These are phyloP conservation scores for Coelogynopora nodosa DNA, from an alignment of 2,888 invertebrate genomes.

Conservation along the genomic window DNA sequence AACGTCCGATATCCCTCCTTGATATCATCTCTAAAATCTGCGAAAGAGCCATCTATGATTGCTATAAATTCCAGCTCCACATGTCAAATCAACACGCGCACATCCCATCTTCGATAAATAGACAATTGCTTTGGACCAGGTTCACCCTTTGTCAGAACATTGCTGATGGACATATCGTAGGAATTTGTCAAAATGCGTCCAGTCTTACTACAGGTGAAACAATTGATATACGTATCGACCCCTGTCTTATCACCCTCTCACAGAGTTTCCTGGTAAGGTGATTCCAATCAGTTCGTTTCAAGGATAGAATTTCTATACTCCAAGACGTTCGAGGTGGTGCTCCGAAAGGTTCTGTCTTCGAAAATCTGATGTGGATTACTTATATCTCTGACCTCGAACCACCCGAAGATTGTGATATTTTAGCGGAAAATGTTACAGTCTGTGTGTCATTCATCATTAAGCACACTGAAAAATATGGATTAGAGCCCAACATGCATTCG, in stretches of 20 bases:
- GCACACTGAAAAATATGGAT: background rate
- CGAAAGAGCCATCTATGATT: background rate
- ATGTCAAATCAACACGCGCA: background rate
- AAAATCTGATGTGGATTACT: background rate
- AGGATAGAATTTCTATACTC: background rate
- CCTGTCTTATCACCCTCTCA: constrained; percentile 7
- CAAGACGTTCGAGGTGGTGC: background rate
- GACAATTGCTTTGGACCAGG: background rate
- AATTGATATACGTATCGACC: background rate
- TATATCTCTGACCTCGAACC: constrained; percentile 33
- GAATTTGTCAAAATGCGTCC: constrained; percentile 26
- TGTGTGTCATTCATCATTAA: background rate
- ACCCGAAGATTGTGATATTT: constrained; percentile 1
- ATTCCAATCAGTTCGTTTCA: constrained; percentile 26
- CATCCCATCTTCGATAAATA: constrained; percentile 31
- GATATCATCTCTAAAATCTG: background rate
- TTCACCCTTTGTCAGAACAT: background rate
- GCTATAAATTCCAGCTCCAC: background rate
- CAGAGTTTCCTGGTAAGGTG: constrained; percentile 20
- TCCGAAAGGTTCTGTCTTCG: constrained; percentile 1
- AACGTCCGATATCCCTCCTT: background rate
- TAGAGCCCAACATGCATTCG: constrained; percentile 11
- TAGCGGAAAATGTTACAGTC: constrained; percentile 10
- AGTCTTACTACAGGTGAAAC: background rate
- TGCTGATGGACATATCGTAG: constrained; percentile 32